Evolutionary conservation across 2,113 vertebrate species (phyloP).

Genomic region (Seriola quinqueradiata): DNA sequence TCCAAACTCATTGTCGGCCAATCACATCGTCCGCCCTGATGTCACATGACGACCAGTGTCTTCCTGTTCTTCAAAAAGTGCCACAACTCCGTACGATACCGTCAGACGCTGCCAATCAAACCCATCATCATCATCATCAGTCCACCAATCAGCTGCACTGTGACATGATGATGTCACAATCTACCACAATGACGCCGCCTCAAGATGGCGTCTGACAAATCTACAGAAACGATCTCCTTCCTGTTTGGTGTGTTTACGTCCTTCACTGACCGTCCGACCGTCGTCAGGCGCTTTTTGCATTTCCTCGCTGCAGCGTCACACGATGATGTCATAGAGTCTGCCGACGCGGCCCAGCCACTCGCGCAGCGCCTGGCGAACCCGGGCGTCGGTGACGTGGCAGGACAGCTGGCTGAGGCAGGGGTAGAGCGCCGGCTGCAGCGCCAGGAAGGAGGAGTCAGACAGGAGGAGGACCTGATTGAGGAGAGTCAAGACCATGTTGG

Average conservation of each 20-base stretch:
- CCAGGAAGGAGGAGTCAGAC: slow-evolving; percentile 91
- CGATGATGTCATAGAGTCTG: slow-evolving; percentile 93
- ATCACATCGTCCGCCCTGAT: neutral
- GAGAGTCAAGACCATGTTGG: slow-evolving; percentile 96
- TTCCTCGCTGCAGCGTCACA: slow-evolving; percentile 46
- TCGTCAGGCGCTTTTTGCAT: neutral
- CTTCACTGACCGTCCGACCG: slow-evolving; percentile 9
- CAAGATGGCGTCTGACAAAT: neutral
- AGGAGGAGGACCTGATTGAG: slow-evolving; percentile 95
- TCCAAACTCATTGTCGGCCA: neutral
- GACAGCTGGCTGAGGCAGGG: slow-evolving; percentile 97
- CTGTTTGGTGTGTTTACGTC: neutral
- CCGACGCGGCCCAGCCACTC: slow-evolving; percentile 97
- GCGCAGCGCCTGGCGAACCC: slow-evolving; percentile 93
- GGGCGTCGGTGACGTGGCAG: slow-evolving; percentile 93
- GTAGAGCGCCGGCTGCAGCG: slow-evolving; percentile 94
- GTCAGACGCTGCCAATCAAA: neutral
- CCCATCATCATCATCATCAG: too few species aligned
- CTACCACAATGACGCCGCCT: neutral
- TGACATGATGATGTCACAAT: neutral
- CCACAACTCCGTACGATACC: too few species aligned
- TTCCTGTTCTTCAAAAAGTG: neutral
- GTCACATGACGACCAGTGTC: slow-evolving; percentile 1
- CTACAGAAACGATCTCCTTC: neutral
- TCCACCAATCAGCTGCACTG: neutral